Conservation (phyloP, 1,140 invertebrate genomes). For the Drosophila tropicalis region DNA sequence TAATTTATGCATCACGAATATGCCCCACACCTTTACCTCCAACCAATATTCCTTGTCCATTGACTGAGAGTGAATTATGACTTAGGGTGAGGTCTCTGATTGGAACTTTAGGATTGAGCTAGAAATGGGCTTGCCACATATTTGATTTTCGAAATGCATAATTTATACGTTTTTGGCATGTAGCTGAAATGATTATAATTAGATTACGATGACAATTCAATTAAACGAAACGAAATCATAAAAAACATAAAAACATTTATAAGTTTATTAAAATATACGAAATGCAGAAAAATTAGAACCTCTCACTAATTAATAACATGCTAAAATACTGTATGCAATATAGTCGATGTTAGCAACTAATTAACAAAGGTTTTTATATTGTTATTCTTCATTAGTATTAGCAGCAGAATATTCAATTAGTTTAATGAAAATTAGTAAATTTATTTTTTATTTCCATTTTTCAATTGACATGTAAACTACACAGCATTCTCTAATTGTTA, state of each 20-base stretch:
- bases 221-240: background rate
- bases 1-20: constrained; percentile 62
- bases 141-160: constrained; percentile 66
- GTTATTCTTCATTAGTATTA: background rate
- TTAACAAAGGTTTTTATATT: background rate
- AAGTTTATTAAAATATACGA: background rate
- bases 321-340: background rate
- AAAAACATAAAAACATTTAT: constrained; percentile 6
- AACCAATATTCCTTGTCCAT: background rate
- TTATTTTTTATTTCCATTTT: background rate
- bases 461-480: background rate
- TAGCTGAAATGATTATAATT: constrained; percentile 45
- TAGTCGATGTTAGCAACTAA: background rate
- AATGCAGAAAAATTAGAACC: background rate
- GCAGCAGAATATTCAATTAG: constrained; percentile 4
- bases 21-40: background rate
- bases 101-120: constrained; percentile 27
- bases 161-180: constrained; percentile 64
- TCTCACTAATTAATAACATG: background rate
- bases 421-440: background rate
- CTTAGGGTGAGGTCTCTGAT: constrained; percentile 25
- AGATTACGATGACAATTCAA: constrained; percentile 17
- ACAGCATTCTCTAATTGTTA: background rate
- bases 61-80: constrained; percentile 51
- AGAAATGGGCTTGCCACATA: constrained; percentile 23